Evolutionary conservation across 2,797 vertebrate genomes (phyloP), one percentile per base, ranked within the genome.

Genomic region (Dromococcyx pavoninus): DNA sequence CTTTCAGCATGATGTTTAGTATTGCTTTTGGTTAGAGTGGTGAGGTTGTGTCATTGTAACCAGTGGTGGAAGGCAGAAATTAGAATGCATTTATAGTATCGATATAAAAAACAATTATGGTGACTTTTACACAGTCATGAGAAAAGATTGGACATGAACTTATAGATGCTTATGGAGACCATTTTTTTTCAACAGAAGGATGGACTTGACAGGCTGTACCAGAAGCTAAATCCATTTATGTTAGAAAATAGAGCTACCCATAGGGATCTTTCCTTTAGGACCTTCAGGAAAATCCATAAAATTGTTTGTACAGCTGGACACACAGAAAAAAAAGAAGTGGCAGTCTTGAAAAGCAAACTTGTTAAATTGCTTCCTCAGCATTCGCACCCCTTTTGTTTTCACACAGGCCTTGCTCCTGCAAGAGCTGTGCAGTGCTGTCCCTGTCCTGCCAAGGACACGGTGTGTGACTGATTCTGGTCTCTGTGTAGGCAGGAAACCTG

Each of bases 11-110:
- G 67, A 39, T 51, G 57, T 10, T 70, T 39, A 13, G 27, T 91
- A 96, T 97, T 95, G 95, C 94, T 93, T 85, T 87, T 57, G 67
- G 35, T 84, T 70, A 54, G 81, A 80, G 41, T 5, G 35, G 41
- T 51, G 79, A 92, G 48, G 62, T 16, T 18, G 33, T 73, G 64
- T 13, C 70, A 50, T 6, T 71, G 73, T 44, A 43, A 86, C 66
- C 41, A 5, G 18, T 13, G 44, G 37, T 21, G 35, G 44, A 43
- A 67, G 56, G 86, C 50, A 89, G 83, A 19, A 67, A 30, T 54
- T 4, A 28, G 79, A 27, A 50, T 25, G 32, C 21, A 4, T 64
- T 77, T 64, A 18, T 2, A 0, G 73, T 50, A 25, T 32, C 23
- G 70, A 2, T 43, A 17, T 28, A 65, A 82, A 91, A 41, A 76